Evolutionary conservation across 35 echinoderm and acorn worm genomes (phyloP).

Genomic region (Nesometra sesokonis): DNA sequence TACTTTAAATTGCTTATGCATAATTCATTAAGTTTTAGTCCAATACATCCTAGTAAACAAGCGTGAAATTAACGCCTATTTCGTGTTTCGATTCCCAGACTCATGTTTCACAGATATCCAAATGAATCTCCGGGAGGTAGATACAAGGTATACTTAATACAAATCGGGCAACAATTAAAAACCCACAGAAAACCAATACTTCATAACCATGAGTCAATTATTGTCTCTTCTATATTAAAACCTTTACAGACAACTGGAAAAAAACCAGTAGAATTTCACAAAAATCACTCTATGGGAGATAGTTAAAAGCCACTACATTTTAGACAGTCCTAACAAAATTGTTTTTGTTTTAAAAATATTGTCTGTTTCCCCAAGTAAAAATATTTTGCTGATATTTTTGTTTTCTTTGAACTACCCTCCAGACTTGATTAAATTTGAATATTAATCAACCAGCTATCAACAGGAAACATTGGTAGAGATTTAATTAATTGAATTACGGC

Average conservation of each 20-base stretch:
- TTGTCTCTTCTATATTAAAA: no score
- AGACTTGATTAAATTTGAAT: neutral
- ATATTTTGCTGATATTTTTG: neutral
- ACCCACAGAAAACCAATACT: no score
- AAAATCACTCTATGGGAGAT: no score
- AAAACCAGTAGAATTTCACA: no score
- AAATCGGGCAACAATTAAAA: no score
- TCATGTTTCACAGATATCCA: neutral
- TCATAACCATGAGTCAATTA: no score
- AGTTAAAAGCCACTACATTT: neutral
- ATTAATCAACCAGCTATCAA: neutral
- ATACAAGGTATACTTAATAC: no score
- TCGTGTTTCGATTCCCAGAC: neutral
- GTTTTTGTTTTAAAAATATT: neutral
- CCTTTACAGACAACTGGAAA: no score
- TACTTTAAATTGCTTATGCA: neutral
- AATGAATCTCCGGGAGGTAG: neutral
- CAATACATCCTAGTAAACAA: no score
- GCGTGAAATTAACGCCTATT: neutral
- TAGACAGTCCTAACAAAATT: neutral
- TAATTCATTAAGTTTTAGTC: neutral
- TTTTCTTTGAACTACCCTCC: neutral
- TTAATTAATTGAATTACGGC: neutral
- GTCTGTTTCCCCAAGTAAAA: neutral
- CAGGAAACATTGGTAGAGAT: neutral